Base-by-base conservation (phyloP, 2,888 invertebrate species). In the Limnephilus rhombicus region DNA sequence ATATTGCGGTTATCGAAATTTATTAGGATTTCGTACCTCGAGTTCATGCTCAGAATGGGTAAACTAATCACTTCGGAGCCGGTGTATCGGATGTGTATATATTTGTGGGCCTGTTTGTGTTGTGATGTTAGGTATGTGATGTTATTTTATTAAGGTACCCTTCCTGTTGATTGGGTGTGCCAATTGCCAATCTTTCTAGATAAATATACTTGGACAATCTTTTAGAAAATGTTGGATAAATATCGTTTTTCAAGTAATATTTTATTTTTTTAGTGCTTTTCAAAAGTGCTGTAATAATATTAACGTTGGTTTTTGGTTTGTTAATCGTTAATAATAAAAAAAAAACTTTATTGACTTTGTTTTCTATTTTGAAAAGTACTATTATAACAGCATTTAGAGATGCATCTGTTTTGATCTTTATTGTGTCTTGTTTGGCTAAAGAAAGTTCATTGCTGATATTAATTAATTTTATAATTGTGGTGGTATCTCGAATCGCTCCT, bases 1-100 rank as follows among this genome's bases (percentile, higher is more conserved):
- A 87, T 87, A 87, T 87, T 53, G 85, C 85, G 53, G 53, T 87
- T 86, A 87, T 87, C 49, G 53, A 68, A 87, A 87, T 87, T 87
- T 87, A 87, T 87, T 87, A 87, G 87, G 87, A 87, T 87, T 87
- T 87, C 87, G 31, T 53, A 87, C 87, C 49, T 68, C 31, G 34
- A 68, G 87, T 37, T 34, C 87, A 87, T 53, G 87, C 68, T 18
- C 24, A 18, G 87, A 87, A 87, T 87, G 87, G 53, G 53, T 87
- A 87, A 87, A 87, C 87, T 87, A 87, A 87, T 87, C 87, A 87
- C 68, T 87, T 68, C 53, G 68, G 31, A 68, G 31, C 53, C 53
- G 18, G 34, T 31, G 87, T 85, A 85, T 85, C 85, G 85, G 37
- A 12, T 85, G 41, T 85, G 34, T 85, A 34, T 85, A 12, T 41